These are phyloP conservation scores for Lepidurus arcticus DNA, from an alignment of 1,140 invertebrate species.

Conservation along the genomic window DNA sequence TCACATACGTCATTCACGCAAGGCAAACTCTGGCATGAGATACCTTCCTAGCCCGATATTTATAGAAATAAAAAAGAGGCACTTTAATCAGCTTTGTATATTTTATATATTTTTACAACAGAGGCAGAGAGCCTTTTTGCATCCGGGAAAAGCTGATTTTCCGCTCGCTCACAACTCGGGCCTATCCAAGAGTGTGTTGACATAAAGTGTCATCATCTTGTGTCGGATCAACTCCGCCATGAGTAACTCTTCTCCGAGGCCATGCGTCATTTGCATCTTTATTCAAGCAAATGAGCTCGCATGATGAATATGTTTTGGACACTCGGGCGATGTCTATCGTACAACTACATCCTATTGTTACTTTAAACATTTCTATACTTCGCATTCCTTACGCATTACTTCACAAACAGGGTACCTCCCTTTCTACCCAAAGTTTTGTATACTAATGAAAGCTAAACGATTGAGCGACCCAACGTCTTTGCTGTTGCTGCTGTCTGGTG, in stretches of 20 bases:
- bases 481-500: too few species aligned
- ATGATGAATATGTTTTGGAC: slow-evolving; percentile 15
- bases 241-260: not conserved
- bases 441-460: too few species aligned
- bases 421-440: too few species aligned
- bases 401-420: too few species aligned
- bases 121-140: not conserved
- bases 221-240: not conserved
- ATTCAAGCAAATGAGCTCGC: not conserved
- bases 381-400: not conserved
- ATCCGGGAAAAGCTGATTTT: slow-evolving; percentile 1
- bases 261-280: slow-evolving; percentile 8
- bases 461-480: too few species aligned
- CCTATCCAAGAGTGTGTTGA: not conserved
- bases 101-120: not conserved
- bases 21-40: too few species aligned
- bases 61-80: not conserved
- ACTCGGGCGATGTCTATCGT: not conserved
- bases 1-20: not conserved
- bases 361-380: not conserved
- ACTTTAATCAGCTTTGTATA: not conserved
- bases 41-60: not conserved
- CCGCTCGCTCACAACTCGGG: not conserved
- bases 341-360: too few species aligned
- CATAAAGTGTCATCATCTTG: slow-evolving; percentile 5